Conservation (phyloP, 2,113 vertebrate genomes). For the Hypocryptadius cinnamomeus region DNA sequence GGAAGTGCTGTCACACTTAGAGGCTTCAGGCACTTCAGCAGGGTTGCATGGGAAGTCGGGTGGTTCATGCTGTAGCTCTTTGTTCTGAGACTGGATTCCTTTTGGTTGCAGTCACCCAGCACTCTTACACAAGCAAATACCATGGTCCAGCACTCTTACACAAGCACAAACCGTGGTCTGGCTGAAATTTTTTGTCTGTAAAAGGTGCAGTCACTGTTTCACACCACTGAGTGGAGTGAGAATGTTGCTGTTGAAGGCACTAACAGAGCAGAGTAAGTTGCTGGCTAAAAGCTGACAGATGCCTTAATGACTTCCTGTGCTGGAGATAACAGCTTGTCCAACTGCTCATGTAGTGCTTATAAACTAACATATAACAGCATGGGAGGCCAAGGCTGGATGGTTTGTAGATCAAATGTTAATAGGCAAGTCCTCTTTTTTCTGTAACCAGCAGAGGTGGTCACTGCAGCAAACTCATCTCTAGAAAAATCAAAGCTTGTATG, state of each 20-base stretch:
- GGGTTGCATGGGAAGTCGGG: neutral
- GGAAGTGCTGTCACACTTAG: neutral
- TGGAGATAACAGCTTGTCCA: neutral
- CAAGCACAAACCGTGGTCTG: neutral
- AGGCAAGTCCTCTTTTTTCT: neutral
- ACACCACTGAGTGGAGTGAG: neutral
- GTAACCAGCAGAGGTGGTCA: neutral
- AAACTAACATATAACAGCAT: neutral
- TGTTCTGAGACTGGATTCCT: neutral
- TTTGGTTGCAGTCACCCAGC: neutral
- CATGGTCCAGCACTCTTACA: neutral
- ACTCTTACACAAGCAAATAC: neutral
- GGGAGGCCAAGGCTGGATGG: neutral
- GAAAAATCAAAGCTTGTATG: neutral
- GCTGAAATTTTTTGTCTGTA: neutral
- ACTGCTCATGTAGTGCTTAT: neutral
- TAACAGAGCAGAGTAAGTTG: neutral
- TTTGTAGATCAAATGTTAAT: neutral
- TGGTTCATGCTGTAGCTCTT: neutral
- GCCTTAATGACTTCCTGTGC: conserved; percentile 55
- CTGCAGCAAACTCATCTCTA: neutral
- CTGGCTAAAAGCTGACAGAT: conserved; percentile 35
- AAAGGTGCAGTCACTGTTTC: neutral
- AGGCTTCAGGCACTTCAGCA: neutral
- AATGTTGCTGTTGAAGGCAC: neutral